Evolutionary conservation across 2,888 invertebrate genomes (phyloP).

Genomic region (Nemotelus pantherinus): DNA sequence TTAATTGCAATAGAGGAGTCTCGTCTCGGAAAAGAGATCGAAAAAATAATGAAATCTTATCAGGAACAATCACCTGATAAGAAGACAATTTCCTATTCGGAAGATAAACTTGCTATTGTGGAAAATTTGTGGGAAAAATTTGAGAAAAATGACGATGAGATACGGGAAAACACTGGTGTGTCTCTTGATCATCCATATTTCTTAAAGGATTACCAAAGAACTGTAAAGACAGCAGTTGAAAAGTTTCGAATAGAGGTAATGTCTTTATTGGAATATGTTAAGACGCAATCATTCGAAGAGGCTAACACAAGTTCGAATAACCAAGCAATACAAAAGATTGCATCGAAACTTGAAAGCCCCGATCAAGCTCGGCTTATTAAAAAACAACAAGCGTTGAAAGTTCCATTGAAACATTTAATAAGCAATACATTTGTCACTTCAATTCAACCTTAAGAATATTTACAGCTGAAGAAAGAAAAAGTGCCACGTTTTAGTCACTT

Average conservation of each 20-base stretch:
- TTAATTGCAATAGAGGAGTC: not conserved
- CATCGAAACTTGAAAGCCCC: not conserved
- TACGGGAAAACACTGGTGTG: not conserved
- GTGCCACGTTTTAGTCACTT: too few relatives aligned
- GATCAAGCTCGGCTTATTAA: not conserved
- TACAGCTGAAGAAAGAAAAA: not conserved
- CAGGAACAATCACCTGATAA: not conserved
- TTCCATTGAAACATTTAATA: not conserved
- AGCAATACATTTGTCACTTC: not conserved
- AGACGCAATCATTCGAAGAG: not conserved
- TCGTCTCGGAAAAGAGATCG: conserved; percentile 6
- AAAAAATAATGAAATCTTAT: not conserved
- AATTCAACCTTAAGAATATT: not conserved
- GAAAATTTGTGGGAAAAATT: conserved; percentile 1
- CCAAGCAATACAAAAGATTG: not conserved
- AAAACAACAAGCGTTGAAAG: not conserved
- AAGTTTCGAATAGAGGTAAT: not conserved
- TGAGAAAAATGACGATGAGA: not conserved
- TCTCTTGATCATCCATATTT: conserved; percentile 9
- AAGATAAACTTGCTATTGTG: not conserved
- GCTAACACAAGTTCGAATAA: not conserved
- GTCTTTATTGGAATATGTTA: not conserved
- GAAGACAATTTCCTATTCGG: not conserved
- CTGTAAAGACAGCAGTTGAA: not conserved
- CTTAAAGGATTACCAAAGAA: not conserved